Conservation (phyloP, 2,113 vertebrate species). For the Tyrannus savana region DNA sequence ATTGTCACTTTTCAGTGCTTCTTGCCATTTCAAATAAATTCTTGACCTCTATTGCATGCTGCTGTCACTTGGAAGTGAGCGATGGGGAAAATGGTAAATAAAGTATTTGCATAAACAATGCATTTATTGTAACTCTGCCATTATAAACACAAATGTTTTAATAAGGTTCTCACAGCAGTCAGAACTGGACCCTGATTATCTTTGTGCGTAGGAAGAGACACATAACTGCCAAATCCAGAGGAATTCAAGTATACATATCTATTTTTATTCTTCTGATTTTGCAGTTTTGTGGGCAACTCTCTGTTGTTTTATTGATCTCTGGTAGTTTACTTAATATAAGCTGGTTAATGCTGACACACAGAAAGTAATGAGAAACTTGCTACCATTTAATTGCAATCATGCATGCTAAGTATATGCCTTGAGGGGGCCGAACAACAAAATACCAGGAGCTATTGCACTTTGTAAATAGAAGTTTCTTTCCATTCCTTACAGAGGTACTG, state of each 20-base stretch:
- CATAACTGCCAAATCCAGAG: neutral
- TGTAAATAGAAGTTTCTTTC: neutral
- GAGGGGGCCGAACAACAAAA: neutral
- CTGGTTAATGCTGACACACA: neutral
- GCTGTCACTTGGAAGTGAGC: neutral
- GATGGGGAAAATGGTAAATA: neutral
- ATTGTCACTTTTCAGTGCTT: neutral
- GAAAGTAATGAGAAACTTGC: neutral
- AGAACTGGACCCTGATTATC: neutral
- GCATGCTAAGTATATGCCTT: neutral
- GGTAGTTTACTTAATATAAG: neutral
- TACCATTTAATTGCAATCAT: neutral
- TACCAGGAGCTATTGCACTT: neutral
- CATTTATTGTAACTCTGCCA: neutral
- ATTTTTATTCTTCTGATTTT: neutral
- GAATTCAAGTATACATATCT: neutral
- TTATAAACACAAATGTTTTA: neutral
- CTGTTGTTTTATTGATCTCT: neutral
- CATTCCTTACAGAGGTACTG: neutral
- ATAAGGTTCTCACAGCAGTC: neutral
- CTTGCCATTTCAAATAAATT: neutral
- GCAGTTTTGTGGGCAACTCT: neutral
- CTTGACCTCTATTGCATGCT: neutral
- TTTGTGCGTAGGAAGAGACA: neutral
- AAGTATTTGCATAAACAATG: neutral